Evolutionary conservation across 2,888 invertebrate species (phyloP).

Genomic region (Pseudococcus viburni): DNA sequence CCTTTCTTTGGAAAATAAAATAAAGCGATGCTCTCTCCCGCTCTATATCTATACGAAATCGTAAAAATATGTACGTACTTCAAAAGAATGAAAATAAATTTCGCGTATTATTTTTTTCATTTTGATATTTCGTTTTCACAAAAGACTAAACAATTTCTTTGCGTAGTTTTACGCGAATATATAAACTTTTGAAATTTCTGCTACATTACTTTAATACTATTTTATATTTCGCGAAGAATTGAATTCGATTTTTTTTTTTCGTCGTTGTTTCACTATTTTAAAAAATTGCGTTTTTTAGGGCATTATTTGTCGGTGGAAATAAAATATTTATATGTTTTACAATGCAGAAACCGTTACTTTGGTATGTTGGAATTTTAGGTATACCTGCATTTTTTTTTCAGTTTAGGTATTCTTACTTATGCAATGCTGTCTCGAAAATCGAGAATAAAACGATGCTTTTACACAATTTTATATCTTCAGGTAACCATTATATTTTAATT

Average conservation of each 20-base stretch:
- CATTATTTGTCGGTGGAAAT: background rate
- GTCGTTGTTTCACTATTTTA: slow-evolving; percentile 5
- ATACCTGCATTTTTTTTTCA: background rate
- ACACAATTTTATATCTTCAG: background rate
- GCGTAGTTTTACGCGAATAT: slow-evolving; percentile 29
- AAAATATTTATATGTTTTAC: slow-evolving; percentile 10
- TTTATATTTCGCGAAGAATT: slow-evolving; percentile 56
- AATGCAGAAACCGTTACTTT: slow-evolving; percentile 18
- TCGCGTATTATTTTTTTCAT: slow-evolving; percentile 41
- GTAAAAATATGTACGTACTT: slow-evolving; percentile 34
- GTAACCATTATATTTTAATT: slow-evolving; percentile 38
- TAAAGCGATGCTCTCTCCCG: background rate
- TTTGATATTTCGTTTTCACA: slow-evolving; percentile 24
- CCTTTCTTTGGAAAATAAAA: slow-evolving; percentile 12
- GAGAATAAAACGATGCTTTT: background rate
- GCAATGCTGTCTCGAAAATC: background rate
- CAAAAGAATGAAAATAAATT: slow-evolving; percentile 51
- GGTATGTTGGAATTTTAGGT: background rate
- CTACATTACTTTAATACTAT: slow-evolving; percentile 58
- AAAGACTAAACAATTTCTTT: slow-evolving; percentile 58
- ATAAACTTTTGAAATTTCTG: slow-evolving; percentile 53
- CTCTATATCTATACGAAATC: background rate
- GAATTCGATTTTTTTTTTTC: slow-evolving; percentile 32
- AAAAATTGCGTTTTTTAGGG: slow-evolving; percentile 40
- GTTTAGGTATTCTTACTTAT: too few species aligned